Evolutionary conservation across 1,140 invertebrate species (phyloP), one percentile per base, ranked within the genome.

Genomic region (Sinella curviseta): DNA sequence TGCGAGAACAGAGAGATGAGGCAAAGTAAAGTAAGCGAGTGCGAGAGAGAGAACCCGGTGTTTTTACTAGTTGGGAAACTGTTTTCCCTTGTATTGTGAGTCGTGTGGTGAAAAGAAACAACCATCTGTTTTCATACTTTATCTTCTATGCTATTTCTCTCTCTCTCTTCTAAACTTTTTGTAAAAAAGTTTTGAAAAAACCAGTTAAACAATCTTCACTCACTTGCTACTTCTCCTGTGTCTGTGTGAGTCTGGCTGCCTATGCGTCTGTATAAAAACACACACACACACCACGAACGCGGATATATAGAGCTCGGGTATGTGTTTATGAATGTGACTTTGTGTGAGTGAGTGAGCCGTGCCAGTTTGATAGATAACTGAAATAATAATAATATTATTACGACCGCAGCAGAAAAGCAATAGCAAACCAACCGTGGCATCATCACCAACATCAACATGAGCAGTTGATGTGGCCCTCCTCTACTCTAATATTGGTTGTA

Each of bases 51-150:
- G n/a, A 78, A 82, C 81, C 74, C 78, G 65, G 73, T 76, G 76
- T 78, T 77, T 80, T 80, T 76, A 65, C 79, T 77, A 77, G 67
- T 77, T 75, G 39, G 39, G 60, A 76, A 80, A 80, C 74, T 78
- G 80, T 81, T 81, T 81, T 78, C 75, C 16, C 76, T 80, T 82
- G 76, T 82, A 77, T 79, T 82, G 39, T 79, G 39, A 82, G 36
- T 76, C 57, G 74, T 84, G 83, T 81, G 79, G 78, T 84, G 80
- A 85, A 83, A 84, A 83, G 81, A 84, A 86, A 86, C 84, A 84
- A 84, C 80, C 83, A 82, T 84, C 80, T 86, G 85, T 85, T 85
- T 85, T 86, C 83, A 85, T 84, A 83, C 82, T 84, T 82, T 85
- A 83, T 85, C 82, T 85, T 82, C 83, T n/a, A 85, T 78, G 79